Conservation (phyloP, 2,888 invertebrate genomes). For the Piscicola geometra region DNA sequence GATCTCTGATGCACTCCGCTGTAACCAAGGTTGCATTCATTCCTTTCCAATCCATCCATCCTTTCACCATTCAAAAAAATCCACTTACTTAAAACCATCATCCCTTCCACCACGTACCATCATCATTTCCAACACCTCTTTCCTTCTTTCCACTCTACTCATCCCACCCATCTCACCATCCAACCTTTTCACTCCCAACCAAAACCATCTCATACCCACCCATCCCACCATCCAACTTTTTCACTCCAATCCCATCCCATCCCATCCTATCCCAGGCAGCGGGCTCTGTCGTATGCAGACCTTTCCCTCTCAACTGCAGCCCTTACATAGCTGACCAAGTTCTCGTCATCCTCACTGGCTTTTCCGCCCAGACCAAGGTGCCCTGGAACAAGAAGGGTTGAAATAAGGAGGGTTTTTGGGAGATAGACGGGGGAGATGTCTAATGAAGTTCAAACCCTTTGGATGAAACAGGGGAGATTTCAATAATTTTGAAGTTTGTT, state of each 20-base stretch:
- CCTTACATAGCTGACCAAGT: conserved; percentile 95
- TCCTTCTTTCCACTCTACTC: no score
- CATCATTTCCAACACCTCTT: no score
- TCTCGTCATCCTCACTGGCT: conserved; percentile 90
- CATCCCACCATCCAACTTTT: no score
- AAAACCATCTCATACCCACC: no score
- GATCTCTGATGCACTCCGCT: conserved; percentile 76
- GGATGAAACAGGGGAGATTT: not conserved
- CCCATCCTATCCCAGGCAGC: conserved; percentile 40
- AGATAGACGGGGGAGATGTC: not conserved
- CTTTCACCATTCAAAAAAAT: no score
- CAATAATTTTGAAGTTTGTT: not conserved
- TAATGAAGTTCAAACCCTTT: not conserved
- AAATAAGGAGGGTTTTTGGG: not conserved
- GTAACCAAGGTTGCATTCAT: conserved; percentile 64
- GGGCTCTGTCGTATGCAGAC: conserved; percentile 62
- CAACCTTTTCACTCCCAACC: no score
- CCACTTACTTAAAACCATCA: no score
- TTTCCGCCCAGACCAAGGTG: conserved; percentile 85
- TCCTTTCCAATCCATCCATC: no score
- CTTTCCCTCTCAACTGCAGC: conserved; percentile 90
- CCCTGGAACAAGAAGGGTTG: not conserved
- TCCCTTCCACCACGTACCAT: no score
- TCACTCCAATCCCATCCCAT: no score
- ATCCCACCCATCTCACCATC: no score